A percentile compares a stretch with the other conserved stretches of the same genome.
Evolutionary conservation across 2,113 vertebrate species (phyloP).

Genomic region (Anas platyrhynchos): DNA sequence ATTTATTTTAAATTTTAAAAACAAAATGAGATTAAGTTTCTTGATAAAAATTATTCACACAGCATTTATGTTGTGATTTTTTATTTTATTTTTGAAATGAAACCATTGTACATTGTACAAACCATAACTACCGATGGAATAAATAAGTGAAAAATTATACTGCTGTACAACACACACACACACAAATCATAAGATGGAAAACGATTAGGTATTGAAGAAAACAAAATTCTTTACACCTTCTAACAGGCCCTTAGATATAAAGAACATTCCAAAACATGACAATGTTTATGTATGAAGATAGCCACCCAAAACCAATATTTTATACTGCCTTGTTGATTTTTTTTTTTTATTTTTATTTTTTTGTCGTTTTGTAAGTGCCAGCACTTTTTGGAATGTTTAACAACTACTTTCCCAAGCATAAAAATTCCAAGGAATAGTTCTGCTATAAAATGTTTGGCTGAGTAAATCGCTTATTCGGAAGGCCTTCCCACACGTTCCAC

Average conservation of each 20-base stretch:
- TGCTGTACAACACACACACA: conserved; percentile 90
- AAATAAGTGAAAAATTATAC: conserved; percentile 98
- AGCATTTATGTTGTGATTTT: conserved; percentile 73
- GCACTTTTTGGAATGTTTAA: conserved; percentile 84
- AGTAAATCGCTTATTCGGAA: conserved; percentile 62
- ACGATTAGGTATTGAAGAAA: conserved; percentile 75
- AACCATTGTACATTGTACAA: conserved; percentile 95
- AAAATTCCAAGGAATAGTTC: conserved; percentile 72
- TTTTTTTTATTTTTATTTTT: conserved; percentile 3
- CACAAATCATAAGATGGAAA: conserved; percentile 82
- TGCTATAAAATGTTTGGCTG: conserved; percentile 74
- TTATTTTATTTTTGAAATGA: conserved; percentile 85
- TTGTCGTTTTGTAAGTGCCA: conserved; percentile 76
- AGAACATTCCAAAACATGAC: conserved; percentile 78
- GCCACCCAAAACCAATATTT: conserved; percentile 61
- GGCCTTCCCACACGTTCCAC: conserved; percentile 56
- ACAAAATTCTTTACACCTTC: conserved; percentile 79
- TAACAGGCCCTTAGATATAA: conserved; percentile 78
- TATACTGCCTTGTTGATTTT: conserved; percentile 59
- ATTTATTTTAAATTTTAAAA: conserved; percentile 16
- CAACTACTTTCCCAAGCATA: conserved; percentile 71
- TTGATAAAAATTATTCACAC: conserved; percentile 43
- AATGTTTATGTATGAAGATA: conserved; percentile 65
- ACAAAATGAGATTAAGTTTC: not conserved
- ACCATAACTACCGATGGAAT: conserved; percentile 97